Evolutionary conservation across 2,888 invertebrate genomes (phyloP), one percentile per base, ranked within the genome.

Genomic region (Xylocampa areola): DNA sequence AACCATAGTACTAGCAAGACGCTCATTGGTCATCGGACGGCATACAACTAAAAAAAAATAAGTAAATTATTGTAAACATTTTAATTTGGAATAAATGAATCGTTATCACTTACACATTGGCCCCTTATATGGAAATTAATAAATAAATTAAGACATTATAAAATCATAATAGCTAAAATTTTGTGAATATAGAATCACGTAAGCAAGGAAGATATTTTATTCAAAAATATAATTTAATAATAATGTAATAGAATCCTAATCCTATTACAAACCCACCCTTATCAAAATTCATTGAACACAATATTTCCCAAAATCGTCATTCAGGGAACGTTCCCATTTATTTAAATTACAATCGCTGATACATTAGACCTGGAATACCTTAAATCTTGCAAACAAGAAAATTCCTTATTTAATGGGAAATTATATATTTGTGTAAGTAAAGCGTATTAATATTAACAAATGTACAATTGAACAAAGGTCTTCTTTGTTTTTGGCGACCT

Each of bases 371-470:
- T 25, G 2, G 4, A 13, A 68, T 33, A 33, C 25, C 13, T 25
- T 13, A 21, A 25, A 43, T 41, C 27, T 23, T 14, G 14, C 6
- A 4, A 37, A 47, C 11, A 25, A 3, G 30, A 29, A 4, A 30
- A 33, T 10, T 41, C 23, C 23, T 47, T 29, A 23, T 51, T 48
- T 33, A n/a, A 55, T 49, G 25, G 2, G 27, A 17, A 55, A 64
- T 69, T 63, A 21, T 33, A 69, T 64, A 69, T 66, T 54, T 50
- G 47, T 54, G 41, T 8, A 21, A 23, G 62, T 68, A 45, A 62
- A 35, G 25, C 54, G 11, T 39, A 54, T 61, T 65, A 39, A 49
- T 61, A 70, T 70, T 61, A 59, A 41, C 48, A 36, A 55, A 54
- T 43, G 47, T 57, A 23, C 55, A 32, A 49, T 54, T 50, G 57